Percentiles rank a stretch among this genome's conserved stretches.
Evolutionary conservation across 2,888 invertebrate species (phyloP).

Genomic region (Marronus borbonicus): DNA sequence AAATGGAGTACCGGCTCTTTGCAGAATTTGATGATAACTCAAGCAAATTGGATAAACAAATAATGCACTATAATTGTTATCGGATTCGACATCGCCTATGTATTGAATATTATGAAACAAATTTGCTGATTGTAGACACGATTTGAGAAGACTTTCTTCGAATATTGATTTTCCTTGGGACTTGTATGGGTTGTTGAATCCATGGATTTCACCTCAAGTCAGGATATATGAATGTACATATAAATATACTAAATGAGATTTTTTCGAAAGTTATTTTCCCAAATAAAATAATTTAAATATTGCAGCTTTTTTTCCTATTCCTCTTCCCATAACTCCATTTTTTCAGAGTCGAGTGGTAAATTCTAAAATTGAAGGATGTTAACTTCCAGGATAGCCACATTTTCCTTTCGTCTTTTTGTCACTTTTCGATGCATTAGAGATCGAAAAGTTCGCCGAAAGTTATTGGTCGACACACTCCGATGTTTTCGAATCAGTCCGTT

Average conservation of each 20-base stretch:
- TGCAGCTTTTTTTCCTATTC: background rate
- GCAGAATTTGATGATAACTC: too few species aligned
- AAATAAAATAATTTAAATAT: constrained; percentile 17
- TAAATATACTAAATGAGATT: background rate
- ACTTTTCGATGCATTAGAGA: constrained; percentile 45
- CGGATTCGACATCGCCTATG: too few species aligned
- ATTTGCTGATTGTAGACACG: too few species aligned
- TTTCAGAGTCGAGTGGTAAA: constrained; percentile 18
- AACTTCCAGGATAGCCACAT: constrained; percentile 36
- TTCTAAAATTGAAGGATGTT: constrained; percentile 41
- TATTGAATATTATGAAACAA: too few species aligned
- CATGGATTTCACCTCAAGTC: too few species aligned
- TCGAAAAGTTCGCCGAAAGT: constrained; percentile 44
- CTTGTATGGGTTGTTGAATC: too few species aligned
- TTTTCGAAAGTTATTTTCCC: background rate
- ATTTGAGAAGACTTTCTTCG: too few species aligned
- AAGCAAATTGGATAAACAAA: too few species aligned
- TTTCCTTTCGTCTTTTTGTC: constrained; percentile 42
- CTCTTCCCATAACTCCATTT: constrained; percentile 1
- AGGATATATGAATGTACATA: too few species aligned
- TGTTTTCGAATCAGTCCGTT: constrained; percentile 52
- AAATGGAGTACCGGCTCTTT: too few species aligned
- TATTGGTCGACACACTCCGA: constrained; percentile 46
- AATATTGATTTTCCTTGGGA: too few species aligned
- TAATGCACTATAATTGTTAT: too few species aligned